Evolutionary conservation across 2,888 invertebrate species (phyloP).

Genomic region (Drosophila atripex): DNA sequence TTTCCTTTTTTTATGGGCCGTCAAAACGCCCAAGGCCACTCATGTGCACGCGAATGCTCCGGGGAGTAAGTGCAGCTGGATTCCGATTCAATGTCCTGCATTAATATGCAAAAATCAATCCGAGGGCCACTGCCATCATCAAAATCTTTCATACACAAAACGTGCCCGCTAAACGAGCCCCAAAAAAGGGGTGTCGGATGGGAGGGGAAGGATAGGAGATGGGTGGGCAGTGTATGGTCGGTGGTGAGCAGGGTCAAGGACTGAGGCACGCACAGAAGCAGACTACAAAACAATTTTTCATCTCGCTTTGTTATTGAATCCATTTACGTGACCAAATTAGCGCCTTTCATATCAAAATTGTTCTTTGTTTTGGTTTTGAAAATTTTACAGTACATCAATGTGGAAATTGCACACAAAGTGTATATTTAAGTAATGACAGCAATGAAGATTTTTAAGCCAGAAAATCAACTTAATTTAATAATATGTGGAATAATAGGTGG

Average conservation of each 20-base stretch:
- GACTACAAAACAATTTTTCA: conserved; percentile 26
- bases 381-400: conserved; percentile 22
- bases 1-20: conserved; percentile 18
- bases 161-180: conserved; percentile 43
- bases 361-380: conserved; percentile 2
- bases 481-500: no score
- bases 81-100: conserved; percentile 31
- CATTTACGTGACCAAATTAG: conserved; percentile 49
- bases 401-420: conserved; percentile 9
- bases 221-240: not conserved
- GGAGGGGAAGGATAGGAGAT: not conserved
- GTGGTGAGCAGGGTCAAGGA: conserved; percentile 26
- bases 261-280: conserved; percentile 27
- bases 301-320: conserved; percentile 43
- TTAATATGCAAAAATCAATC: conserved; percentile 61
- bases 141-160: conserved; percentile 55
- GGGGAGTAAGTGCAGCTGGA: conserved; percentile 14
- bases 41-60: conserved; percentile 13
- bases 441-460: not conserved
- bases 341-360: conserved; percentile 1
- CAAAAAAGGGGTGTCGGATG: not conserved
- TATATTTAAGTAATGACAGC: not conserved
- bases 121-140: conserved; percentile 34
- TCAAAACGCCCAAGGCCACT: conserved; percentile 31
- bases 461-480: not conserved